These are phyloP conservation scores for Neopelma chrysocephalum DNA, from an alignment of 2,797 vertebrate genomes.

Conservation along the genomic window DNA sequence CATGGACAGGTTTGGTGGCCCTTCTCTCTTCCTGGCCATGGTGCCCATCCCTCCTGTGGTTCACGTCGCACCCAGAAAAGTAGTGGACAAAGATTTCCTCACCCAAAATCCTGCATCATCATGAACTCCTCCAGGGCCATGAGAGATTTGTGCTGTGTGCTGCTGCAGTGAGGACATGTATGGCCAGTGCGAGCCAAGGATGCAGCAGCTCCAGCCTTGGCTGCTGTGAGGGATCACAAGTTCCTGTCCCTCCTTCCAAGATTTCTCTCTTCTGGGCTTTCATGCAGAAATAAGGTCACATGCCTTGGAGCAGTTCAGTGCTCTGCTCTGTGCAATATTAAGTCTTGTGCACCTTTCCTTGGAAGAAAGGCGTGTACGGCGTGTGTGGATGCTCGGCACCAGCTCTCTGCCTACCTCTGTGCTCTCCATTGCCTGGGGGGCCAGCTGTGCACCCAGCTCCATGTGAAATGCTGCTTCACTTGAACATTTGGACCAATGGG, in stretches of 20 bases:
- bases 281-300: neutral
- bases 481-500: neutral
- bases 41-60: neutral
- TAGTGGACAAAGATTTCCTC: neutral
- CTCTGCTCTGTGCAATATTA: neutral
- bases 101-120: neutral
- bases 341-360: neutral
- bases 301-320: neutral
- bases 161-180: neutral
- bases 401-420: neutral
- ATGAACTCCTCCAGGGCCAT: neutral
- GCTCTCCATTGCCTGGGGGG: neutral
- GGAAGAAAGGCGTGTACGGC: fast-evolving
- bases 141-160: neutral
- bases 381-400: fast-evolving
- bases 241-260: neutral
- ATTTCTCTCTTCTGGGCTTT: neutral
- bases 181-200: neutral
- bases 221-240: neutral
- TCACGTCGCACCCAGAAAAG: neutral
- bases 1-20: neutral
- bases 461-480: neutral
- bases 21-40: neutral
- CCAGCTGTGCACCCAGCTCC: neutral
- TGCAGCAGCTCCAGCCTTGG: neutral